phyloP scores from a whole-genome alignment of 2,888 invertebrate genomes.

The Dexiosoma caninum region DNA sequence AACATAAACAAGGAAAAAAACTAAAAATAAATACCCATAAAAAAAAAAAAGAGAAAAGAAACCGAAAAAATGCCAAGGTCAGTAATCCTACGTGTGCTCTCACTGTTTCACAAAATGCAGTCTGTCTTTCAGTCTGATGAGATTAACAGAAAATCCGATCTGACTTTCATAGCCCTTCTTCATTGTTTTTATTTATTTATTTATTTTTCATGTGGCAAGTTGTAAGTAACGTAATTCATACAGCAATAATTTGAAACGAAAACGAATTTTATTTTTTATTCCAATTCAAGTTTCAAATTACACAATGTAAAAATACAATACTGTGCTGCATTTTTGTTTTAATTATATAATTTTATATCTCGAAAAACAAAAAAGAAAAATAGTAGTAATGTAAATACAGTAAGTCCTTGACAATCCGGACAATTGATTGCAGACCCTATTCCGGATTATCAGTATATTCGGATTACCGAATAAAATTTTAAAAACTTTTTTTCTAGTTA shows the following conservation, averaged over 20 bases:
- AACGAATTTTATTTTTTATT: slow-evolving; percentile 16
- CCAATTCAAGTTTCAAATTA: background rate
- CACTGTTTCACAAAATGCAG: slow-evolving; percentile 29
- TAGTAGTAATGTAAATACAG: too few species aligned
- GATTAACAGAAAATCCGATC: slow-evolving; percentile 4
- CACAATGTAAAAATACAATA: too few species aligned
- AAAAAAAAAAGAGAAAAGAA: slow-evolving; percentile 18
- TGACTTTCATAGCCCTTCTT: too few species aligned
- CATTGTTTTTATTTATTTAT: background rate
- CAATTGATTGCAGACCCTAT: too few species aligned
- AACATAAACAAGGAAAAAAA: slow-evolving; percentile 44
- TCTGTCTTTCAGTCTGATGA: slow-evolving; percentile 9
- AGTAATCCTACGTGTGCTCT: slow-evolving; percentile 55
- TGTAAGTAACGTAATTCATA: background rate
- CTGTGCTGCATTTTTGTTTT: too few species aligned
- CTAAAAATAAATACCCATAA: slow-evolving; percentile 35
- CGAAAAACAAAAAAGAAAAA: too few species aligned
- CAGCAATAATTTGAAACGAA: slow-evolving; percentile 11
- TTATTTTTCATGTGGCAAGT: background rate
- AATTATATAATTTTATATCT: too few species aligned
- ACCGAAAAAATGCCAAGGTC: slow-evolving; percentile 58
- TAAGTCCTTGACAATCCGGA: too few species aligned
- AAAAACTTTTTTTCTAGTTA: too few species aligned
- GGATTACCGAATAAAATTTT: too few species aligned
- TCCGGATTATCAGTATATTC: too few species aligned